A percentile compares a stretch with the other conserved stretches of the same genome.
Evolutionary conservation across 2,888 invertebrate species (phyloP).

Genomic region (Cylloceria caligata): DNA sequence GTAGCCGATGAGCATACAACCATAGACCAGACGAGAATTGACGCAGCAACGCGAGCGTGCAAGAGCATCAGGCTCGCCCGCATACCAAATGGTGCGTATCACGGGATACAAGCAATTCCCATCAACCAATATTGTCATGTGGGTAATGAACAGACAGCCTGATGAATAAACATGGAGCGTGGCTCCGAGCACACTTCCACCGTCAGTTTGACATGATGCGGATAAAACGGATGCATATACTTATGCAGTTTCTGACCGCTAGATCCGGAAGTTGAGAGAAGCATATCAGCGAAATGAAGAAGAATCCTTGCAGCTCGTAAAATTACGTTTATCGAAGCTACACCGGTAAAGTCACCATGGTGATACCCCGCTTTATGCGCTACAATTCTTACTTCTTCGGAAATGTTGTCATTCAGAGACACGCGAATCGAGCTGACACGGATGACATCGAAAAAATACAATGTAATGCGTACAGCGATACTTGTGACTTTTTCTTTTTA

Average conservation of each 20-base stretch:
- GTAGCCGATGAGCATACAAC: constrained; percentile 47
- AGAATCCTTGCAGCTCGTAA: too few relatives aligned
- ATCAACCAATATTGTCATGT: constrained; percentile 84
- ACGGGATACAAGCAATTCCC: constrained; percentile 83
- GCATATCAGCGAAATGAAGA: too few relatives aligned
- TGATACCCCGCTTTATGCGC: too few relatives aligned
- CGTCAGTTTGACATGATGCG: constrained; percentile 21
- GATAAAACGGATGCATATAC: constrained; percentile 16
- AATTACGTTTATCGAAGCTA: too few relatives aligned
- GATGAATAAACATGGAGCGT: constrained; percentile 82
- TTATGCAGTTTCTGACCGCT: not conserved
- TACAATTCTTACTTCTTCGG: too few relatives aligned
- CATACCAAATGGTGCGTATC: constrained; percentile 84
- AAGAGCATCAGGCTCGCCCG: constrained; percentile 74
- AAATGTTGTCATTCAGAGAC: too few relatives aligned
- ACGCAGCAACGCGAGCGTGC: constrained; percentile 53
- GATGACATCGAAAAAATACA: constrained; percentile 43
- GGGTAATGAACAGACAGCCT: constrained; percentile 83
- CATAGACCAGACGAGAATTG: constrained; percentile 49
- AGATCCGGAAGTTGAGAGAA: too few relatives aligned
- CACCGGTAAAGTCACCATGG: too few relatives aligned
- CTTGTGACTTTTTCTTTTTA: constrained; percentile 33
- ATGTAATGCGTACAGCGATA: constrained; percentile 15
- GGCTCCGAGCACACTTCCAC: constrained; percentile 67
- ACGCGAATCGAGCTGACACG: constrained; percentile 36